A percentile compares a stretch with the other conserved stretches of the same genome.
Conservation (phyloP, 2,113 vertebrate genomes). For the Sclerurus mexicanus region DNA sequence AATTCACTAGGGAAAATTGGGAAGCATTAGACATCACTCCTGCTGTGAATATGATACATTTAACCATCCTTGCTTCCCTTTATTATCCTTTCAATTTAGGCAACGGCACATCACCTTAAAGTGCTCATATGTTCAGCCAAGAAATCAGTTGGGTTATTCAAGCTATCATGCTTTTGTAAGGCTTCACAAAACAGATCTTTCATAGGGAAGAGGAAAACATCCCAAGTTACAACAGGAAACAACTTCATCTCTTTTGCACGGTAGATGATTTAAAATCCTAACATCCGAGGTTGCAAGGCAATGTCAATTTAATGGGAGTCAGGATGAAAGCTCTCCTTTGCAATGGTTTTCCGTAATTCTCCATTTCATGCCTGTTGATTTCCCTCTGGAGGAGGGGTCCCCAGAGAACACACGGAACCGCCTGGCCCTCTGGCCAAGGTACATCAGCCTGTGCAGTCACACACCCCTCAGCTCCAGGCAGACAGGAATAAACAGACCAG, state of each 20-base stretch:
- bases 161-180: background rate
- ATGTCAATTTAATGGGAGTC: background rate
- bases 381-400: background rate
- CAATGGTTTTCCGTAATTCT: background rate
- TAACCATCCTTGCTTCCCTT: background rate
- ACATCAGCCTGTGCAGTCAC: background rate
- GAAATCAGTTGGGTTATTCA: background rate
- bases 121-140: background rate
- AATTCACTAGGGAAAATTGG: background rate
- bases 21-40: background rate
- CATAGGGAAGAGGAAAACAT: background rate
- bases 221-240: background rate
- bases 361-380: background rate
- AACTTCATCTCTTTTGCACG: background rate
- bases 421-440: background rate
- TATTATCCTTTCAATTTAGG: background rate
- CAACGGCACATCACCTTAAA: background rate
- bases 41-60: background rate
- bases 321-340: background rate
- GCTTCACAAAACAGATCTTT: background rate
- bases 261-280: background rate
- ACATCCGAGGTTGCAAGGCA: background rate
- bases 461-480: background rate
- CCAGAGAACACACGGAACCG: background rate
- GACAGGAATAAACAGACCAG: background rate